Percentiles rank a stretch among this genome's conserved stretches.
phyloP scores from a whole-genome alignment of 2,888 invertebrate genomes.

The Eilema depressum region DNA sequence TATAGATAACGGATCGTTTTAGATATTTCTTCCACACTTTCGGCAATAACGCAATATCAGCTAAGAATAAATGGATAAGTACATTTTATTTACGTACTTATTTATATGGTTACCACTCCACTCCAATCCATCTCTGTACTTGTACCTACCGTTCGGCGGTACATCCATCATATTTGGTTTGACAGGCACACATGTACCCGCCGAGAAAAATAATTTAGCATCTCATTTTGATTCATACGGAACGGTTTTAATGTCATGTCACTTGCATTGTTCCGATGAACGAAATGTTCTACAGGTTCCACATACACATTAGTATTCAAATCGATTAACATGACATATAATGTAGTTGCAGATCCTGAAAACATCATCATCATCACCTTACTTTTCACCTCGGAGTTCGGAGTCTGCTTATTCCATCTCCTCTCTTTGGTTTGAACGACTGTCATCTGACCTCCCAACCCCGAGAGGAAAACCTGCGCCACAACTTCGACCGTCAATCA shows the following conservation, averaged over 20 bases:
- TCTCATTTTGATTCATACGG: slow-evolving; percentile 37
- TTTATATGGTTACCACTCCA: neutral
- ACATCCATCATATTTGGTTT: slow-evolving; percentile 56
- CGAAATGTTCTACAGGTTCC: neutral
- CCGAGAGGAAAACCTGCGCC: too few species aligned
- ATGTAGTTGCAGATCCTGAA: too few species aligned
- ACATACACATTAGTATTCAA: too few species aligned
- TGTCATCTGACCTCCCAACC: too few species aligned
- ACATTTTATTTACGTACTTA: neutral
- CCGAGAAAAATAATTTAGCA: slow-evolving; percentile 55
- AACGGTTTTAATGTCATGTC: slow-evolving; percentile 35
- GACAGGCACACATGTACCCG: slow-evolving; percentile 55
- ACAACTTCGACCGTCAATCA: too few species aligned
- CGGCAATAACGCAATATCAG: neutral
- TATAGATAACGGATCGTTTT: neutral
- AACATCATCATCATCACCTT: too few species aligned
- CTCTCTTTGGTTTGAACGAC: too few species aligned
- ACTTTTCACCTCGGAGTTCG: too few species aligned
- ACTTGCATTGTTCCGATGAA: slow-evolving; percentile 2
- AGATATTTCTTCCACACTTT: neutral
- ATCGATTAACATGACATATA: too few species aligned
- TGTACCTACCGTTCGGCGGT: slow-evolving; percentile 26
- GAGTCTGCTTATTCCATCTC: too few species aligned
- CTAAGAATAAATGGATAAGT: too few species aligned
- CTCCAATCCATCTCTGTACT: slow-evolving; percentile 25